Evolutionary conservation across 2,888 invertebrate species (phyloP).

Genomic region (Marasmarcha lunaedactyla): DNA sequence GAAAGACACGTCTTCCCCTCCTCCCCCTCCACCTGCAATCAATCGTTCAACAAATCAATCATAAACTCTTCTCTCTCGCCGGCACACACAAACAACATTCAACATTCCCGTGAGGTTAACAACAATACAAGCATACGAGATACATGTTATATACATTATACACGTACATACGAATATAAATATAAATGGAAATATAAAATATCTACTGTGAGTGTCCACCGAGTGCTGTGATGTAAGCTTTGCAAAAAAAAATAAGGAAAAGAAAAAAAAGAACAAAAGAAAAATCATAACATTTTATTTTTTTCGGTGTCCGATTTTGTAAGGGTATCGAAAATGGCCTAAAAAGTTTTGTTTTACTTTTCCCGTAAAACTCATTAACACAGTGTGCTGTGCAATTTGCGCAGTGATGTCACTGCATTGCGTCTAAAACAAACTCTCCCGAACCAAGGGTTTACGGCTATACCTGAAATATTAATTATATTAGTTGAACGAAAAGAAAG

Average conservation of each 20-base stretch:
- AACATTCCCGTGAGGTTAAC: conserved; percentile 51
- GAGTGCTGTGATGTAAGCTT: conserved; percentile 68
- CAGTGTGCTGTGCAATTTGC: background rate
- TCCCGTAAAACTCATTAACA: background rate
- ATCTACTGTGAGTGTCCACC: conserved; percentile 64
- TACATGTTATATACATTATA: conserved; percentile 41
- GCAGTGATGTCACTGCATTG: background rate
- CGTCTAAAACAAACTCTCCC: conserved; percentile 36
- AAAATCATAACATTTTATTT: conserved; percentile 55
- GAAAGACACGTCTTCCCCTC: conserved; percentile 76
- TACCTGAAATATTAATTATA: conserved; percentile 69
- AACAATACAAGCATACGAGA: conserved; percentile 49
- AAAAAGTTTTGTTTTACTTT: conserved; percentile 12
- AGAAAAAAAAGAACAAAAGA: conserved; percentile 50
- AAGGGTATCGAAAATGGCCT: conserved; percentile 5
- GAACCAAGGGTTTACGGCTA: conserved; percentile 64
- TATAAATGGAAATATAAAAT: conserved; percentile 16
- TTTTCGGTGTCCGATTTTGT: conserved; percentile 26
- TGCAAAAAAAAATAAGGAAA: conserved; percentile 50
- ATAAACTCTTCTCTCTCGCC: conserved; percentile 13
- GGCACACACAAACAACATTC: conserved; percentile 26
- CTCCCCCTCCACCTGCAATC: conserved; percentile 33
- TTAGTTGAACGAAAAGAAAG: conserved; percentile 62
- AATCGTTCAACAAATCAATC: conserved; percentile 10
- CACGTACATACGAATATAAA: conserved; percentile 24